These are phyloP conservation scores for Halictus ligatus DNA, from an alignment of 2,888 invertebrate genomes.

Conservation along the genomic window DNA sequence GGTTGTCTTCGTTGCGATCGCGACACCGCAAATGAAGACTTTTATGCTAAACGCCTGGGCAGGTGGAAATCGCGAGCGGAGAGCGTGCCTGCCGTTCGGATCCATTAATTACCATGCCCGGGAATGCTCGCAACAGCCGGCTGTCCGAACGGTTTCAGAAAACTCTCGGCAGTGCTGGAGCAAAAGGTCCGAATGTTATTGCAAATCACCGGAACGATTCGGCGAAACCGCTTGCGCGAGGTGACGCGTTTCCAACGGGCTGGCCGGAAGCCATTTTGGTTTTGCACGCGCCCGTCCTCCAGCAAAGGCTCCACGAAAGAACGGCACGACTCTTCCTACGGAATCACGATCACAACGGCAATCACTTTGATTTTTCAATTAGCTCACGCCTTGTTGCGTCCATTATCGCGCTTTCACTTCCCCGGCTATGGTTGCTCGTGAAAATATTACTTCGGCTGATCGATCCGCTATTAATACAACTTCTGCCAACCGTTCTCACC, in stretches of 20 bases:
- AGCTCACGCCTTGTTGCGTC: constrained; percentile 5
- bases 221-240: background rate
- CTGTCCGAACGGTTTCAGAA: background rate
- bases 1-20: constrained; percentile 66
- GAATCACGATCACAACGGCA: background rate
- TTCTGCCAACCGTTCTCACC: constrained; percentile 35
- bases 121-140: constrained; percentile 17
- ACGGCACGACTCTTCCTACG: background rate
- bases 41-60: constrained; percentile 61
- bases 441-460: constrained; percentile 30
- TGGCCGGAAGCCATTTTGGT: background rate
- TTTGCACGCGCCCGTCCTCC: background rate
- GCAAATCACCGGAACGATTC: background rate
- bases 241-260: background rate
- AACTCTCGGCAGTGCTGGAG: background rate
- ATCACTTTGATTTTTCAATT: constrained; percentile 10
- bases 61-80: constrained; percentile 43
- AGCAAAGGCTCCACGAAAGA: background rate
- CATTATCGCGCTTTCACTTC: constrained; percentile 46
- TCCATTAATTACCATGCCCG: constrained; percentile 59
- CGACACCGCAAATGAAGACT: constrained; percentile 68
- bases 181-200: background rate
- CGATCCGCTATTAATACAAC: constrained; percentile 26
- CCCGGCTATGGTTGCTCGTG: constrained; percentile 18
- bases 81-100: constrained; percentile 28